Base-by-base conservation (phyloP, 2,888 invertebrate species). In the Chouioia cunea region DNA sequence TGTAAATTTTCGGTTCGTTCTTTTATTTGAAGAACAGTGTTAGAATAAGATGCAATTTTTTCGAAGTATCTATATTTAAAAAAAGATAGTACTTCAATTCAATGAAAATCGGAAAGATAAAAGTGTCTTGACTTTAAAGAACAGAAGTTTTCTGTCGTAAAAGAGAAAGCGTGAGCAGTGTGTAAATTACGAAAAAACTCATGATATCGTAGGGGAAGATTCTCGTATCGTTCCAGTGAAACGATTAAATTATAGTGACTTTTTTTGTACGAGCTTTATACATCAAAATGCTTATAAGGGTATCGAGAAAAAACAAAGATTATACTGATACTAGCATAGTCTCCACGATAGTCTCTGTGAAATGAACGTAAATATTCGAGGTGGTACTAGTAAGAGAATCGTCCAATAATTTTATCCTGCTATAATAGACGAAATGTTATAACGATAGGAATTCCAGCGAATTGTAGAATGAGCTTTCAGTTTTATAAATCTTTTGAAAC, bases 341-440 rank as follows among this genome's bases (percentile, higher is more conserved):
- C n/a, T n/a, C n/a, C n/a, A n/a, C n/a, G n/a, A n/a, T n/a, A n/a
- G n/a, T n/a, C n/a, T n/a, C n/a, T n/a, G n/a, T n/a, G 53, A 60
- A 56, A 43, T 50, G 18, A 65, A 60, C 43, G 23, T 20, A 50
- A 70, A 47, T 23, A 46, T 60, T 56, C 23, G 20, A 14, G 70
- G 60, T 59, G 48, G 56, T 70, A 70, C 18, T 65, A 65, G 43
- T 70, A 65, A 70, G 56, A 65, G 53, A 70, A 70, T 58, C 48
- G 43, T 58, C 22, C 20, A 63, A 63, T 58, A 63, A 60, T 56
- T 60, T 70, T 44, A 60, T 59, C 54, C 59, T 20, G 47, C 43
- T 59, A n/a, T 65, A 18, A 47, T 53, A 65, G 52, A 18, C 53
- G 16, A 60, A n/a, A 48, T 43, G 43, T 36, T 54, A 12, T 48